Evolutionary conservation across 2,888 invertebrate genomes (phyloP), one percentile per base, ranked within the genome.

Genomic region (Unio pictorum): DNA sequence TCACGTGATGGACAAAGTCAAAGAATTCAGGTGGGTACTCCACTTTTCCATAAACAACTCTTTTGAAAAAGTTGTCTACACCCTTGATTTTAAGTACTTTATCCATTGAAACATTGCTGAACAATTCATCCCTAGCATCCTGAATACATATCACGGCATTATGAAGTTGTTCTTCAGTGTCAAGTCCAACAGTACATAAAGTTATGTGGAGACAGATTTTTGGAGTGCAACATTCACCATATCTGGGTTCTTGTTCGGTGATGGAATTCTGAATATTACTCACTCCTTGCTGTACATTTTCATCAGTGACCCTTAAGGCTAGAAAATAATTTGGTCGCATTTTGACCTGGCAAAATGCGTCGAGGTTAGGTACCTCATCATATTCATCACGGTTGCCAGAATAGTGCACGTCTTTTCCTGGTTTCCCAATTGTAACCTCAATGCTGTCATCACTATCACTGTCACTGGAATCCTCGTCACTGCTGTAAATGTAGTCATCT

Each of bases 311-410:
- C 54, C 89, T 79, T 54, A 90, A 78, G 60, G 89, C 89, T 11
- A 91, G 69, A 72, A 91, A 91, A 78, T 90, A 86, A 67, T 89
- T 90, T 17, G 91, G 90, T 55, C 89, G 76, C 54, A 84, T 71
- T 75, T 87, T 87, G 61, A 86, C 83, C 54, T 78, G 75, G 85
- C 85, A 86, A 64, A 77, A 73, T 78, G 76, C 71, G 64, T 74
- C 69, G 60, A 34, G 74, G 17, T 61, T 61, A 5, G 45, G 34
- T 30, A 66, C 72, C 11, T 68, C 64, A 17, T 72, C 78, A 55
- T 71, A 73, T 15, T 75, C 78, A 17, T 72, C 66, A 11, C 68
- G 73, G 23, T 71, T 69, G 20, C 67, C 73, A n/a, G 61, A 62
- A 26, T 69, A 59, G 11, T 64, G 30, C 15, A 66, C 57, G 17